Conservation (phyloP, 2,113 vertebrate species). For the Corythornis vintsioides region DNA sequence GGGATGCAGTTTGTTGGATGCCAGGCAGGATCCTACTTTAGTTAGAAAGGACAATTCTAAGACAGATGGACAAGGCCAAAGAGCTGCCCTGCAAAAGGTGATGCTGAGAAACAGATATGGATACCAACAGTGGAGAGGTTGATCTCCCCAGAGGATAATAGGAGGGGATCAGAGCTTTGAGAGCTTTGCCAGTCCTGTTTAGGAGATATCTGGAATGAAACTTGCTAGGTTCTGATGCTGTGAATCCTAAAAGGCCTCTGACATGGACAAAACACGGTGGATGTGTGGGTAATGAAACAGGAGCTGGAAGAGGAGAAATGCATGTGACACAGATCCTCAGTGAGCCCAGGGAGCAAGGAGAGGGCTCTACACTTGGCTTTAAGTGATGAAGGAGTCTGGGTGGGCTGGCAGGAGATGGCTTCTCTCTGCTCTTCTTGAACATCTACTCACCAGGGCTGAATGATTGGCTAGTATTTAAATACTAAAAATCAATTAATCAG, state of each 20-base stretch:
- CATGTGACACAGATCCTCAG: accelerated
- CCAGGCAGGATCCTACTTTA: not conserved
- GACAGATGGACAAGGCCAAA: not conserved
- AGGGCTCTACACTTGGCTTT: not conserved
- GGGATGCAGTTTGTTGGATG: not conserved
- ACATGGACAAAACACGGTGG: not conserved
- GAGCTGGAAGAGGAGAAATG: not conserved
- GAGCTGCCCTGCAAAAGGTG: not conserved
- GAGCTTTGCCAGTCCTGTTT: not conserved
- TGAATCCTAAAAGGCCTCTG: not conserved
- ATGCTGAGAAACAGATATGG: not conserved
- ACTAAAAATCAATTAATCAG: conserved; percentile 56
- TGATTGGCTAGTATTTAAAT: conserved; percentile 35
- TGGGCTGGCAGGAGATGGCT: conserved; percentile 7
- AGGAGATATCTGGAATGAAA: not conserved
- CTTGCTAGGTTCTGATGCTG: not conserved
- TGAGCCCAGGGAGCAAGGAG: not conserved
- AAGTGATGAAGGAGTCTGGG: not conserved
- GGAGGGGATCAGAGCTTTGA: not conserved
- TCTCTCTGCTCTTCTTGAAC: not conserved
- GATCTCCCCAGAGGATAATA: not conserved
- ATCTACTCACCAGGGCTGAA: not conserved
- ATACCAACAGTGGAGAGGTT: not conserved
- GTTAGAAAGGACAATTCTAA: not conserved
- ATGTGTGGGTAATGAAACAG: not conserved